These are phyloP conservation scores for Eidolon dupreanum DNA, from an alignment of 2,797 vertebrate species.

Conservation along the genomic window DNA sequence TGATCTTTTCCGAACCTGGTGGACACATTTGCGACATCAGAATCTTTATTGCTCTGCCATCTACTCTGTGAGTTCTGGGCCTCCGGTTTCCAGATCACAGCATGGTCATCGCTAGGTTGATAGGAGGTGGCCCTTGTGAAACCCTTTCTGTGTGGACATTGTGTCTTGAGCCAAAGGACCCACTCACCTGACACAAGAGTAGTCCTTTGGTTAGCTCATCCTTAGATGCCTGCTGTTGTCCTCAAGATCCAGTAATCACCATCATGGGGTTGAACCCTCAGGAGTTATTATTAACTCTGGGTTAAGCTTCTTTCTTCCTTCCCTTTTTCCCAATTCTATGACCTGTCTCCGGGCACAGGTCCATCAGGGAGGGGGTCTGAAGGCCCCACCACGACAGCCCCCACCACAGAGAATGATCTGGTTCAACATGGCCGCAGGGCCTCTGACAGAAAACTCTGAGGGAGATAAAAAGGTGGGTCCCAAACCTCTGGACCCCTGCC, in stretches of 20 bases:
- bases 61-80: not conserved
- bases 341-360: not conserved
- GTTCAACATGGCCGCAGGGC: rapidly evolving
- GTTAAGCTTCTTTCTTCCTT: not conserved
- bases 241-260: too few relatives aligned
- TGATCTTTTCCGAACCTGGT: too few relatives aligned
- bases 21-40: rapidly evolving
- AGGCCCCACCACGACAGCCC: rapidly evolving
- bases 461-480: not conserved
- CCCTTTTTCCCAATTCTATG: not conserved
- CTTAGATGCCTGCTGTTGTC: not conserved
- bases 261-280: rapidly evolving
- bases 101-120: rapidly evolving
- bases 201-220: not conserved
- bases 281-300: not conserved
- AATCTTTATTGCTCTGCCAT: rapidly evolving
- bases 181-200: not conserved
- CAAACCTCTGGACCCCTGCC: not conserved
- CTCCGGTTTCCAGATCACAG: rapidly evolving
- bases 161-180: not conserved
- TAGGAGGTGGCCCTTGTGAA: not conserved
- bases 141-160: not conserved
- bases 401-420: not conserved
- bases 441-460: not conserved
- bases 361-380: not conserved